Evolutionary conservation across 2,888 invertebrate genomes (phyloP).

Genomic region (Drosophila vallismaia): DNA sequence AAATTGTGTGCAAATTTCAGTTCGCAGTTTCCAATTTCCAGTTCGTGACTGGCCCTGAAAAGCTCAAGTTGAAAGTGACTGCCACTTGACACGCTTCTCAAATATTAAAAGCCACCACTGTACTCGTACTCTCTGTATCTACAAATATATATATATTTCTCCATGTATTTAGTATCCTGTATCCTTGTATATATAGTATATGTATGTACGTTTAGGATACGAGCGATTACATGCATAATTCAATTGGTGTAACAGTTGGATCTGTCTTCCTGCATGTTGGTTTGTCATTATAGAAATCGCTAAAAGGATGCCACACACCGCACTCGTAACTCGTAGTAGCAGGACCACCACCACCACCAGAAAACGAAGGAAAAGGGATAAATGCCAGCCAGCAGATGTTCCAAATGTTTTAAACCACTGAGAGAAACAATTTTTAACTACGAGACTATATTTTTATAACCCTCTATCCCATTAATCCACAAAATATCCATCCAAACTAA

Average conservation of each 20-base stretch:
- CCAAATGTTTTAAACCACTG: conserved; percentile 12
- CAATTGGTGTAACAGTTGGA: conserved; percentile 68
- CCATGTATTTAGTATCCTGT: background rate
- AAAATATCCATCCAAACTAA: background rate
- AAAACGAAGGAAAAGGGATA: conserved; percentile 54
- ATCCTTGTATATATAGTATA: conserved; percentile 18
- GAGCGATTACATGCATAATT: conserved; percentile 75
- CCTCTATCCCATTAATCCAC: background rate
- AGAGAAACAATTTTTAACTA: background rate
- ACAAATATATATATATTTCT: conserved; percentile 15
- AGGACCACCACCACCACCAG: too few relatives aligned
- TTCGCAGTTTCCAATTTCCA: background rate
- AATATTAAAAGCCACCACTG: conserved; percentile 37
- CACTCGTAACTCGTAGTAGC: too few relatives aligned
- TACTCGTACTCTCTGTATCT: conserved; percentile 8
- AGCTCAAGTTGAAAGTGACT: conserved; percentile 26
- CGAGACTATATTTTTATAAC: background rate
- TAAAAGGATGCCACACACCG: conserved; percentile 13
- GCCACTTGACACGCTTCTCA: conserved; percentile 50
- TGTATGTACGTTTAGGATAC: conserved; percentile 50
- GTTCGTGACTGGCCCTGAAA: conserved; percentile 25
- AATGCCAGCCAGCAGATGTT: conserved; percentile 45
- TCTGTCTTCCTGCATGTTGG: conserved; percentile 10
- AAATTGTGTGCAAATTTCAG: conserved; percentile 35
- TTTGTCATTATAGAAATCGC: conserved; percentile 20